Conservation (phyloP, 2,888 invertebrate genomes). For the Protodeltote pygarga region DNA sequence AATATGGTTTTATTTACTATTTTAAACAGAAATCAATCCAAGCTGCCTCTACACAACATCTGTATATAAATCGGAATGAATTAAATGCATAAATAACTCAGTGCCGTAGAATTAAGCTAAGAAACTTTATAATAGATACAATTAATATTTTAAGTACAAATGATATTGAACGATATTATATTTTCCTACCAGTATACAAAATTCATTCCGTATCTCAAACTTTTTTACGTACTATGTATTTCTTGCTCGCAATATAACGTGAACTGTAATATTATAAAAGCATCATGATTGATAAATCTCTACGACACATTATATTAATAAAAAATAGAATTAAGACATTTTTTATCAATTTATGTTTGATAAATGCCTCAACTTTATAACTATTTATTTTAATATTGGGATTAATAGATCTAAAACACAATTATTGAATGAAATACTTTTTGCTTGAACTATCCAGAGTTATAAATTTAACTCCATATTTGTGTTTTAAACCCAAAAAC, state of each 20-base stretch:
- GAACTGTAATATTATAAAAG: background rate
- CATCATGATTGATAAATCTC: too few species aligned
- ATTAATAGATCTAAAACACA: too few species aligned
- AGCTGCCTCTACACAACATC: slow-evolving; percentile 63
- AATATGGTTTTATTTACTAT: too few species aligned
- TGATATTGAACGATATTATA: slow-evolving; percentile 16
- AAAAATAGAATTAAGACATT: too few species aligned
- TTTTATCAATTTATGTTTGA: too few species aligned
- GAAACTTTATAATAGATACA: slow-evolving; percentile 17
- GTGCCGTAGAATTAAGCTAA: slow-evolving; percentile 22
- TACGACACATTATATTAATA: too few species aligned
- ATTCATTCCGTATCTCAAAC: slow-evolving; percentile 34
- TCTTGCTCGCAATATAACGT: slow-evolving; percentile 26
- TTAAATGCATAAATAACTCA: slow-evolving; percentile 50
- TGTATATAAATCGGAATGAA: slow-evolving; percentile 50
- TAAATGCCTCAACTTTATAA: too few species aligned
- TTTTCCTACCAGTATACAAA: slow-evolving; percentile 40
- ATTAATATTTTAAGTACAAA: slow-evolving; percentile 35
- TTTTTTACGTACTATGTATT: slow-evolving; percentile 19
- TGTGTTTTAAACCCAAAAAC: too few species aligned
- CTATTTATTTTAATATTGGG: too few species aligned
- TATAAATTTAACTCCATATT: too few species aligned
- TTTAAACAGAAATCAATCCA: slow-evolving; percentile 17
- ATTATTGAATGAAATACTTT: too few species aligned
- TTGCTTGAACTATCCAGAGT: too few species aligned